These are phyloP conservation scores for Elysia crispata DNA, from an alignment of 2,888 invertebrate species.

Conservation along the genomic window DNA sequence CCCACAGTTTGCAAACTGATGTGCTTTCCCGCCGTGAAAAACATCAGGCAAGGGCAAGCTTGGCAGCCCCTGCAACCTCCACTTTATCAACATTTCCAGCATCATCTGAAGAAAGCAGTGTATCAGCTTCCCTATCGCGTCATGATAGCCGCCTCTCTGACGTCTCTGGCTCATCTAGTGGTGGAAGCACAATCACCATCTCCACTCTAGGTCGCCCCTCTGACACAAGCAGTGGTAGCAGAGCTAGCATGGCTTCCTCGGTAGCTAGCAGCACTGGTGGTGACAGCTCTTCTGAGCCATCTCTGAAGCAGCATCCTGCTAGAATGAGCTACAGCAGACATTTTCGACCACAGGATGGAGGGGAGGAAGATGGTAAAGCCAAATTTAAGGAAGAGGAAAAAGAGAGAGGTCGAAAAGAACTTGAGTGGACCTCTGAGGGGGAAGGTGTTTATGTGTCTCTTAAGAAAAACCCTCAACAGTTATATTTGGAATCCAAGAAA, in stretches of 20 bases:
- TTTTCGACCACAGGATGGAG: slow-evolving; percentile 19
- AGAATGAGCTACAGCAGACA: slow-evolving; percentile 14
- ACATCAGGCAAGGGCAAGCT: background rate
- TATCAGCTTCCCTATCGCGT: slow-evolving; percentile 20
- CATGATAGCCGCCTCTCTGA: slow-evolving; percentile 31
- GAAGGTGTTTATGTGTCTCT: slow-evolving; percentile 16
- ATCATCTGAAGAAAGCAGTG: background rate
- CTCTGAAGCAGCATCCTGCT: background rate
- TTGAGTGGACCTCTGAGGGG: background rate
- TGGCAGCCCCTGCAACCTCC: background rate
- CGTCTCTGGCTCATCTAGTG: slow-evolving; percentile 37
- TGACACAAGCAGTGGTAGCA: slow-evolving; percentile 41
- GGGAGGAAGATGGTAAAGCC: background rate
- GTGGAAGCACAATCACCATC: slow-evolving; percentile 12
- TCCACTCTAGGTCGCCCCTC: slow-evolving; percentile 42
- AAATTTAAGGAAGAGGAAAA: background rate
- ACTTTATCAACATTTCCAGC: no score
- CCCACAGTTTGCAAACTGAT: slow-evolving; percentile 36
- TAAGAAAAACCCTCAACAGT: slow-evolving; percentile 34
- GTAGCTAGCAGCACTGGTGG: background rate
- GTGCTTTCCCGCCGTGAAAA: slow-evolving; percentile 6
- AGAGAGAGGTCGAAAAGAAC: slow-evolving; percentile 12
- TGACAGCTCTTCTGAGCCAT: background rate
- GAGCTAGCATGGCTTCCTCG: background rate
- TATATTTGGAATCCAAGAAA: slow-evolving; percentile 43